Conservation (phyloP, 2,113 vertebrate species). For the Butorides virescens region DNA sequence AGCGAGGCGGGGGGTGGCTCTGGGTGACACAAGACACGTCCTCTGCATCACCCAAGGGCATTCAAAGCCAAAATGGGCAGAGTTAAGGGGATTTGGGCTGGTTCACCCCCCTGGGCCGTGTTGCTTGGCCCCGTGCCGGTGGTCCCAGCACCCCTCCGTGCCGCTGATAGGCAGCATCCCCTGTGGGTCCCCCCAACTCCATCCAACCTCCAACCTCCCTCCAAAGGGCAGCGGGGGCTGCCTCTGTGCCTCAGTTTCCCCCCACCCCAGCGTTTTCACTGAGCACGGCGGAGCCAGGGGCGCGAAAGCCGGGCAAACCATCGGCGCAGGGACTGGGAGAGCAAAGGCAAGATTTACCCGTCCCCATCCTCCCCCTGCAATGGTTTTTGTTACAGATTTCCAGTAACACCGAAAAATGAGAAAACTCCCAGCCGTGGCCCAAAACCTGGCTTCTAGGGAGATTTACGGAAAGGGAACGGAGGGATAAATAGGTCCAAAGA, state of each 20-base stretch:
- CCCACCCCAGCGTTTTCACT: fast-evolving
- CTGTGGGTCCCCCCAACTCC: background rate
- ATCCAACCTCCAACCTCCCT: background rate
- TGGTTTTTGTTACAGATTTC: conserved; percentile 51
- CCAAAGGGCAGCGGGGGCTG: fast-evolving
- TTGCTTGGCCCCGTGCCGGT: fast-evolving
- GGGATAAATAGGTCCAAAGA: background rate
- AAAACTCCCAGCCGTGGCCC: conserved; percentile 3
- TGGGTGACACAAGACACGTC: background rate
- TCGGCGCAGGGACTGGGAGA: background rate
- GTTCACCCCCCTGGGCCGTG: background rate
- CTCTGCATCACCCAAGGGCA: background rate
- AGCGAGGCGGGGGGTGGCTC: background rate
- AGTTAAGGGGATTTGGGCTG: background rate
- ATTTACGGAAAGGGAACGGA: background rate
- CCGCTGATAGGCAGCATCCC: background rate
- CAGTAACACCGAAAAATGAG: background rate
- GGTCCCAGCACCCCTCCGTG: background rate
- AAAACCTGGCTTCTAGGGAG: conserved; percentile 42
- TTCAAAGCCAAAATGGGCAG: background rate
- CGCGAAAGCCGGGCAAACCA: fast-evolving
- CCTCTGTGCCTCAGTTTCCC: background rate
- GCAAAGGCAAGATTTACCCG: background rate
- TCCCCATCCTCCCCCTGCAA: background rate
- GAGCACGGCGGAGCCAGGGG: background rate